Evolutionary conservation across 2,113 vertebrate genomes (phyloP), one percentile per base, ranked within the genome.

Genomic region (Menidia beryllina): DNA sequence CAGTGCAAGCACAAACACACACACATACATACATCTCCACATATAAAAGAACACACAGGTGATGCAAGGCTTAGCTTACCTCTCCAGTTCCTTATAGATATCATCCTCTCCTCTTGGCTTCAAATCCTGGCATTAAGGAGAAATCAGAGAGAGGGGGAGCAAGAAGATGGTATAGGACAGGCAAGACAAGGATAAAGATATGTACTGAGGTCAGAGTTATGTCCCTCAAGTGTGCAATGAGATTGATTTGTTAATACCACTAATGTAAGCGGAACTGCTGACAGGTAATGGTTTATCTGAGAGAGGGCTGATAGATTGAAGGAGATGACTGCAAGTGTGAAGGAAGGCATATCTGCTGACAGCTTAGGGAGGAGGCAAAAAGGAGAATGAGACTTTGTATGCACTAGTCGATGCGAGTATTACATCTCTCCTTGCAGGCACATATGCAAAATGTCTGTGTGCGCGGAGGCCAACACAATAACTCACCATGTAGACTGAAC

Each of bases 401-500:
- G 72, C 48, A 58, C 66, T 63, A 8, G 25, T 75, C 45, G n/a
- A 72, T 69, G 45, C 24, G 51, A 69, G 48, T 49, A 39, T 68
- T 38, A 77, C 69, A 75, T 24, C 41, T 75, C 23, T 62, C 72
- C 64, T 53, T 54, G 59, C n/a, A 73, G 45, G 30, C 27, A 70
- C 60, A 68, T 26, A 67, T 50, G 60, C 55, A 69, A 11, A 24
- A 23, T 19, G 26, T 17, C 38, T 65, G 21, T n/a, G 24, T 69
- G 65, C 47, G 30, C 39, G 60, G 47, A 30, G 39, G 67, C 75
- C 7, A 11, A 72, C 49, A 61, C 64, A 81, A 78, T 85, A 87
- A 89, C 93, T 94, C 88, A 94, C 93, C 93, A 94, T 94, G 88
- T 94, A 94, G 75, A 94, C 83, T 39, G 90, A 85, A 61, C 78